phyloP scores from a whole-genome alignment of 2,797 vertebrate genomes.

The Zenarchopterus dispar region DNA sequence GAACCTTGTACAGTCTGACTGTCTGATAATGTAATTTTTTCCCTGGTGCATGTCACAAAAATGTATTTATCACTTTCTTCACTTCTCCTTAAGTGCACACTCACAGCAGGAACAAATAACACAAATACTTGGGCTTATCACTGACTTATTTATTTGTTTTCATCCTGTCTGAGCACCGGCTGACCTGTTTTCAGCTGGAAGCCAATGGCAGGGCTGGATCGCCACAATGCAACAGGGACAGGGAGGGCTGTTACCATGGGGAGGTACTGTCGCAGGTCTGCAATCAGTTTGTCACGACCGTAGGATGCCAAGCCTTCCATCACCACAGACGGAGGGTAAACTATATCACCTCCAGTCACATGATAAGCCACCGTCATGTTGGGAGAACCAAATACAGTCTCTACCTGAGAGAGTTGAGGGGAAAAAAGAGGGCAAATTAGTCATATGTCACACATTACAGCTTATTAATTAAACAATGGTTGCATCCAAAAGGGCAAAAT shows the following conservation, averaged over 20 bases:
- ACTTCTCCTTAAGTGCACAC: conserved; percentile 5
- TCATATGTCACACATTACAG: background rate
- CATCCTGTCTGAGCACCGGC: conserved; percentile 47
- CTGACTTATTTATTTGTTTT: conserved; percentile 37
- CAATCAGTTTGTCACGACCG: conserved; percentile 87
- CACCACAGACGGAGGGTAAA: conserved; percentile 89
- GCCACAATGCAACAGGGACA: conserved; percentile 87
- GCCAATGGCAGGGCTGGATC: conserved; percentile 83
- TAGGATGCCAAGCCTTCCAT: conserved; percentile 86
- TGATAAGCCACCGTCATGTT: conserved; percentile 95
- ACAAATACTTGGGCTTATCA: conserved; percentile 30
- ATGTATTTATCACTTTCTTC: background rate
- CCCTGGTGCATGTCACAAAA: conserved; percentile 7
- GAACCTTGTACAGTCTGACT: background rate
- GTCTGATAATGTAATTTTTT: background rate
- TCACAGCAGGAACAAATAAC: conserved; percentile 30
- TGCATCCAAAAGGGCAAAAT: background rate
- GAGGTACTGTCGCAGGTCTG: conserved; percentile 90
- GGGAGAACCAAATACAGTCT: conserved; percentile 84
- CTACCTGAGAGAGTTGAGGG: conserved; percentile 70
- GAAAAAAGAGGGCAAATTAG: background rate
- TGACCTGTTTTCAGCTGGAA: conserved; percentile 96
- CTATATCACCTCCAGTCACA: conserved; percentile 84
- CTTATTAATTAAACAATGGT: no score
- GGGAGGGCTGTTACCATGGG: conserved; percentile 90